A percentile compares a stretch with the other conserved stretches of the same genome.
These are phyloP conservation scores for Teleogryllus occipitalis DNA, from an alignment of 1,140 invertebrate species.

Conservation along the genomic window DNA sequence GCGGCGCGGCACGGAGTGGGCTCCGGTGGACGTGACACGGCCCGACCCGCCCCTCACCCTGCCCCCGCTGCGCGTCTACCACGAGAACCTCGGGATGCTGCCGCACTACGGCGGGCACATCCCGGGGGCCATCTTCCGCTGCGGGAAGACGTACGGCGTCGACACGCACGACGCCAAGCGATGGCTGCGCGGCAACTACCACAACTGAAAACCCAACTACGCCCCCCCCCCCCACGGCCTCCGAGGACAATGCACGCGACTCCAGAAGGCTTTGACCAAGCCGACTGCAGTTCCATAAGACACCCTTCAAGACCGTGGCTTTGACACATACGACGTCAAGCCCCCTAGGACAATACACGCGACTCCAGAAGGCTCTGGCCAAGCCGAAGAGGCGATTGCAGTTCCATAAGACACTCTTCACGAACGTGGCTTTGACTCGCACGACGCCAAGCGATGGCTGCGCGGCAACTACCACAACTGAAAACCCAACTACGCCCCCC, in stretches of 20 bases:
- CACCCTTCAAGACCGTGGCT: too few species aligned
- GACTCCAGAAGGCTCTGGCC: too few species aligned
- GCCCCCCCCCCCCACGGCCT: too few species aligned
- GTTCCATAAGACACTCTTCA: constrained; percentile 43
- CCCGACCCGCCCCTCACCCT: constrained; percentile 42
- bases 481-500: constrained; percentile 44
- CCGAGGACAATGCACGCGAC: too few species aligned
- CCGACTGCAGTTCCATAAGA: too few species aligned
- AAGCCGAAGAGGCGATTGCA: too few species aligned
- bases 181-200: constrained; percentile 43
- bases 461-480: constrained; percentile 57
- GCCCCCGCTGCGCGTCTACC: constrained; percentile 50
- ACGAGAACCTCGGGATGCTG: constrained; percentile 57
- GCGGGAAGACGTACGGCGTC: constrained; percentile 59
- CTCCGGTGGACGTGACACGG: constrained; percentile 46
- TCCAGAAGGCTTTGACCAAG: too few species aligned
- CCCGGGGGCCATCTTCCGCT: constrained; percentile 57
- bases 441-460: constrained; percentile 60
- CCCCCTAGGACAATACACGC: too few species aligned
- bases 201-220: neutral
- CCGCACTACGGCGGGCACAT: constrained; percentile 63
- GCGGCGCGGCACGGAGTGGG: constrained; percentile 56
- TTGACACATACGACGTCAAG: too few species aligned
- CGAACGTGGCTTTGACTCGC: constrained; percentile 58
- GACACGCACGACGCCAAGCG: constrained; percentile 59